These are phyloP conservation scores for Brachyhypopomus occidentalis DNA, from an alignment of 2,113 vertebrate genomes.

Conservation along the genomic window DNA sequence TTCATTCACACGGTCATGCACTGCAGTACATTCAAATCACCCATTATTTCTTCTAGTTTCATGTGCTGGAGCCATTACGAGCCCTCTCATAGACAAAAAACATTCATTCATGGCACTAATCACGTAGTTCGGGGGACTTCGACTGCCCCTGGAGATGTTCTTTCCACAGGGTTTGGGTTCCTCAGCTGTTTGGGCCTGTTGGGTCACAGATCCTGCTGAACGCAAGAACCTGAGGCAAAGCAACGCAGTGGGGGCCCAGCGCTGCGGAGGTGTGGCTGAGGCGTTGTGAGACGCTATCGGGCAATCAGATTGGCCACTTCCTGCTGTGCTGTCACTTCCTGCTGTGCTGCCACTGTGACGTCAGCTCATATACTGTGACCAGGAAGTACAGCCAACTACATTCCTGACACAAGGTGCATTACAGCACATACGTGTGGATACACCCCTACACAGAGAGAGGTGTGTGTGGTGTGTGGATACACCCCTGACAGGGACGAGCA, in stretches of 20 bases:
- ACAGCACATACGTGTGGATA: too few species aligned
- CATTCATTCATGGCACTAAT: conserved; percentile 11
- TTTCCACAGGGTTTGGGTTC: conserved; percentile 3
- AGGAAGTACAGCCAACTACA: too few species aligned
- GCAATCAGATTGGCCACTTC: conserved; percentile 54
- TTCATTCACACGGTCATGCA: too few species aligned
- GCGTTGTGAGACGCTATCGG: too few species aligned
- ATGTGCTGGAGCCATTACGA: not conserved
- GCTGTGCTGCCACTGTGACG: conserved; percentile 12
- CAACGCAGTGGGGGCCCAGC: not conserved
- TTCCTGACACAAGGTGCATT: too few species aligned
- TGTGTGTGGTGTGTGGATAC: too few species aligned
- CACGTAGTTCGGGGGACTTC: conserved; percentile 5
- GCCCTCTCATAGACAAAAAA: not conserved
- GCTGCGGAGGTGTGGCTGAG: not conserved
- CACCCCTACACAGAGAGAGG: too few species aligned
- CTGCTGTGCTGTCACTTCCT: conserved; percentile 47
- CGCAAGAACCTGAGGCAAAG: conserved; percentile 34
- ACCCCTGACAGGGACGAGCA: too few species aligned
- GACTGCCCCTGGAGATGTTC: conserved; percentile 8
- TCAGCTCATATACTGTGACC: not conserved
- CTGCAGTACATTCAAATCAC: conserved; percentile 3
- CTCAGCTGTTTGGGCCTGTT: conserved; percentile 36
- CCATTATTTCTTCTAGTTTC: not conserved
- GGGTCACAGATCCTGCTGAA: conserved; percentile 49